Conservation (phyloP, 2,888 invertebrate species). For the Crepidodera aurea region DNA sequence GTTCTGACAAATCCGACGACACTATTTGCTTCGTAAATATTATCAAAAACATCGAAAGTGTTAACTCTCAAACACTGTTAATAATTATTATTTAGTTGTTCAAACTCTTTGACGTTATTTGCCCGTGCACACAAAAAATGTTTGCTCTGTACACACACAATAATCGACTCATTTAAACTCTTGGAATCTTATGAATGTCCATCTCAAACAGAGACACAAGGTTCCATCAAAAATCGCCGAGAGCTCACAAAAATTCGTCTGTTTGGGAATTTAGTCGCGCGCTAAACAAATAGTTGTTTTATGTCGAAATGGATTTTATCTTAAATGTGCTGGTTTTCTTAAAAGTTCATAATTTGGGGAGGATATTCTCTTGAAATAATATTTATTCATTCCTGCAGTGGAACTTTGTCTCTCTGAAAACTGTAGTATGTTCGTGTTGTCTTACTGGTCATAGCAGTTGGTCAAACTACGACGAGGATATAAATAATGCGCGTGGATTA, state of each 20-base stretch:
- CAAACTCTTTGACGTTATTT: slow-evolving; percentile 51
- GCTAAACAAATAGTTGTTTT: slow-evolving; percentile 11
- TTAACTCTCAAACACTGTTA: slow-evolving; percentile 53
- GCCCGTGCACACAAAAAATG: slow-evolving; percentile 43
- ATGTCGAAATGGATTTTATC: slow-evolving; percentile 2
- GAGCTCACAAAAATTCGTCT: slow-evolving; percentile 21
- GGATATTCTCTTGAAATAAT: no score
- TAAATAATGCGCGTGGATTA: no score
- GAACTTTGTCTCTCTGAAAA: no score
- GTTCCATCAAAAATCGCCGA: slow-evolving; percentile 21
- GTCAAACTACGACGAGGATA: no score
- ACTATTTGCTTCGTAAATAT: slow-evolving; percentile 39
- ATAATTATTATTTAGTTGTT: slow-evolving; percentile 51
- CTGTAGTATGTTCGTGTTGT: no score
- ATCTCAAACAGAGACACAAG: slow-evolving; percentile 43
- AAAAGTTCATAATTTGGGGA: no score
- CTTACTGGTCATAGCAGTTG: no score
- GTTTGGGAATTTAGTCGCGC: not conserved
- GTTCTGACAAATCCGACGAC: slow-evolving; percentile 24
- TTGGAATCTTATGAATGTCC: slow-evolving; percentile 47
- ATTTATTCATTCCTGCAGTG: no score
- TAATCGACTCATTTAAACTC: slow-evolving; percentile 38
- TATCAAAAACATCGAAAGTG: slow-evolving; percentile 47
- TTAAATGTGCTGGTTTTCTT: no score
- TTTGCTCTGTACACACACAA: slow-evolving; percentile 45